phyloP scores from a whole-genome alignment of 2,113 vertebrate species.

The Gadus macrocephalus region DNA sequence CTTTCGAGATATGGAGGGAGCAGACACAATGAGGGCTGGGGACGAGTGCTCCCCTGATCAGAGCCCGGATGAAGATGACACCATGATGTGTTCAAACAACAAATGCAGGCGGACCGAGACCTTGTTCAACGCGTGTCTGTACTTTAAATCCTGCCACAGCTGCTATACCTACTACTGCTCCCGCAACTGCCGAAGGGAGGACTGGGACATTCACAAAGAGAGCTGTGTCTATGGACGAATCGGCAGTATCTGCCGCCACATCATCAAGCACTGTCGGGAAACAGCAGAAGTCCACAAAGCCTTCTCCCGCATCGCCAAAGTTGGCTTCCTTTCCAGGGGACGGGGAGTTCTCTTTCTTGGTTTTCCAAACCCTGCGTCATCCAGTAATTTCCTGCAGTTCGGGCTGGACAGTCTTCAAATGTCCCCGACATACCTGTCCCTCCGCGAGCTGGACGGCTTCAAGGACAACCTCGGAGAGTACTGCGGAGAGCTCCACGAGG shows the following conservation, averaged over 20 bases:
- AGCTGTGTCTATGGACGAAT: conserved; percentile 90
- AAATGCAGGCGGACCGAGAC: conserved; percentile 91
- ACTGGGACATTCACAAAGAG: conserved; percentile 96
- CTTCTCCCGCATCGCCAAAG: conserved; percentile 95
- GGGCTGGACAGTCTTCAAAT: conserved; percentile 89
- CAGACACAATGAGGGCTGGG: conserved; percentile 66
- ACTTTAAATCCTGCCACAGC: conserved; percentile 98
- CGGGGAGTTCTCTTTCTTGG: conserved; percentile 92
- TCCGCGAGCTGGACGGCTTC: conserved; percentile 90
- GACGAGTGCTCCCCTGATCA: conserved; percentile 87
- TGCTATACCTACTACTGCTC: conserved; percentile 98
- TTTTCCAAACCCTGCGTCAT: conserved; percentile 87
- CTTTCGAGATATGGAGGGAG: conserved; percentile 62
- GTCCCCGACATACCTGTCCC: conserved; percentile 92
- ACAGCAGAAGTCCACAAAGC: conserved; percentile 88
- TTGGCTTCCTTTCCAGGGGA: conserved; percentile 94
- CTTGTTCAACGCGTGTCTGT: conserved; percentile 94
- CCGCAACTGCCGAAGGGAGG: conserved; percentile 90
- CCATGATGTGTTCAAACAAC: conserved; percentile 96
- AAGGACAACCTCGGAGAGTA: conserved; percentile 91
- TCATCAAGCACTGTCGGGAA: conserved; percentile 94
- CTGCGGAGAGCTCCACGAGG: conserved; percentile 86
- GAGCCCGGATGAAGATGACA: conserved; percentile 91
- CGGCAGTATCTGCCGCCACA: conserved; percentile 87
- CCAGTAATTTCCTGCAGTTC: conserved; percentile 89